Conservation (phyloP, 2,113 vertebrate species). For the Mohoua ochrocephala region DNA sequence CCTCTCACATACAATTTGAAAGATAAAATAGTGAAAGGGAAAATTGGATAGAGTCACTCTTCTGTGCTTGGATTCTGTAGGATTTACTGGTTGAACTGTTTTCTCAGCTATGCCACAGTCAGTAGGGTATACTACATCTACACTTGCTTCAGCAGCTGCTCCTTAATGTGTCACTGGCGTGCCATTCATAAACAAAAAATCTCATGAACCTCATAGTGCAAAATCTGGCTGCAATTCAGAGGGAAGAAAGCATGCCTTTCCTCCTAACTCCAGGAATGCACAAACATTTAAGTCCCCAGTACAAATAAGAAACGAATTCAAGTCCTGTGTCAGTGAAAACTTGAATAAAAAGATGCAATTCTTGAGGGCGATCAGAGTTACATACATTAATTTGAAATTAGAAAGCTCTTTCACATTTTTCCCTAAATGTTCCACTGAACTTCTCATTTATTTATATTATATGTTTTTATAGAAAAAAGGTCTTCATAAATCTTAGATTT, state of each 20-base stretch:
- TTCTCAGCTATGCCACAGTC: background rate
- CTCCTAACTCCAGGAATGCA: background rate
- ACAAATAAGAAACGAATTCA: background rate
- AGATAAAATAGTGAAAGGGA: conserved; percentile 25
- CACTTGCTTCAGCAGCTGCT: conserved; percentile 20
- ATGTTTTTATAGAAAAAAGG: background rate
- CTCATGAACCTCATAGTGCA: background rate
- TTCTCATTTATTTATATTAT: background rate
- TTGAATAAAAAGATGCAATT: background rate
- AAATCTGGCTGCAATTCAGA: background rate
- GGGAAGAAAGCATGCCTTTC: background rate
- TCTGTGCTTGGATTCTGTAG: conserved; percentile 3
- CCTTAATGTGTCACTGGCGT: background rate
- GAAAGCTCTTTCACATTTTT: background rate
- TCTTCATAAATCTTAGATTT: background rate
- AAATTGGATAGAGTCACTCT: conserved; percentile 13
- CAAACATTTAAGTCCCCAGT: background rate
- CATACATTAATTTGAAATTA: background rate
- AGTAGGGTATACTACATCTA: conserved; percentile 24
- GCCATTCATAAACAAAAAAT: conserved; percentile 31
- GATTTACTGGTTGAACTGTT: conserved; percentile 32
- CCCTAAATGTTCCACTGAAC: background rate
- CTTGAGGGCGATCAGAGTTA: background rate
- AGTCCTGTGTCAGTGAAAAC: background rate
- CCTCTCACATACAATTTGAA: background rate